Conservation (phyloP, 2,797 vertebrate species). For the Sandelia bainsii region DNA sequence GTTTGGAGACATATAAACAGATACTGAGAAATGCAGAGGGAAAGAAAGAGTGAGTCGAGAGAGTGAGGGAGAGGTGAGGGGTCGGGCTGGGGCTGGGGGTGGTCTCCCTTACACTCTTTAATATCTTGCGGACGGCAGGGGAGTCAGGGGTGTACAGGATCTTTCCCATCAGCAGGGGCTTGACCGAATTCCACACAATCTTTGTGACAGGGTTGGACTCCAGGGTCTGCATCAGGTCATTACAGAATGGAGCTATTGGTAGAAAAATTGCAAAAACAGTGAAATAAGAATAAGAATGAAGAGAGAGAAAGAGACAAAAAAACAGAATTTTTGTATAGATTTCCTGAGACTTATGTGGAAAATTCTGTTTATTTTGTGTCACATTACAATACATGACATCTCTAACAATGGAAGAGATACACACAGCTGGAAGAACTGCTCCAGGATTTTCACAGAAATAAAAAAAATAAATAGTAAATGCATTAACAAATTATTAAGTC, state of each 20-base stretch:
- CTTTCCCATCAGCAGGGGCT: constrained; percentile 98
- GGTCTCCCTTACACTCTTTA: constrained; percentile 91
- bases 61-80: constrained; percentile 48
- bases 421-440: no score
- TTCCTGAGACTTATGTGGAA: neutral
- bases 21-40: constrained; percentile 28
- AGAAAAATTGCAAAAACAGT: constrained; percentile 2
- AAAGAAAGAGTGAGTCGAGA: constrained; percentile 26
- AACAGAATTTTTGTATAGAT: neutral
- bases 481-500: no score
- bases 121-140: constrained; percentile 87
- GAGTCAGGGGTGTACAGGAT: constrained; percentile 94
- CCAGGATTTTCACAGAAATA: no score
- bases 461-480: neutral
- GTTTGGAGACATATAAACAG: constrained; percentile 35
- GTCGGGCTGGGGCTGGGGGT: constrained; percentile 54
- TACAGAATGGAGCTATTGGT: constrained; percentile 93
- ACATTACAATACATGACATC: neutral
- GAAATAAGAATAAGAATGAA: neutral
- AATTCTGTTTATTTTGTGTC: neutral
- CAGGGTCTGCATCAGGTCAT: constrained; percentile 91
- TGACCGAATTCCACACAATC: constrained; percentile 94
- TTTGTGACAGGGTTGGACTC: constrained; percentile 96
- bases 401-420: neutral
- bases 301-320: neutral